These are phyloP conservation scores for Graptemys geographica DNA, from an alignment of 2,797 vertebrate genomes.

Conservation along the genomic window DNA sequence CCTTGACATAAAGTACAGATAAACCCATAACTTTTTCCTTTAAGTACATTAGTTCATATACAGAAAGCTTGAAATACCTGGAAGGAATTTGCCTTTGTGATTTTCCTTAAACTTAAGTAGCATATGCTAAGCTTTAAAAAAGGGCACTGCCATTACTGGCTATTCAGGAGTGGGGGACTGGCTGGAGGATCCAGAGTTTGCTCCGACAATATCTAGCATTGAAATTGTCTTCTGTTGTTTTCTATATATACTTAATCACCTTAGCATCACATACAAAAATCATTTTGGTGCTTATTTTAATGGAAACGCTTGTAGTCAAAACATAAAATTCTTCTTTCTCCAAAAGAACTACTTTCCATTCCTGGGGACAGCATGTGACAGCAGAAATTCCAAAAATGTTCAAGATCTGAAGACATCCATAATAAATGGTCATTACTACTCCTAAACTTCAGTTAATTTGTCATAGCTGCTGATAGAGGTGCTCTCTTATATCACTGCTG, in stretches of 20 bases:
- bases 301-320: accelerated
- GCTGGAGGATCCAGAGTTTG: neutral
- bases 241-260: accelerated
- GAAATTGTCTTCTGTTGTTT: neutral
- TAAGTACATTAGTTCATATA: neutral
- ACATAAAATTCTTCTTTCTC: neutral
- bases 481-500: neutral
- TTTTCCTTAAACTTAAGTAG: neutral
- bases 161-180: accelerated
- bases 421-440: neutral
- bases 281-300: neutral
- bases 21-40: neutral
- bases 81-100: constrained; percentile 37
- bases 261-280: neutral
- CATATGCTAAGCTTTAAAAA: neutral
- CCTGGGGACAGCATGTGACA: neutral
- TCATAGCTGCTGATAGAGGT: neutral
- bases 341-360: no score
- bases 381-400: neutral
- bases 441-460: neutral
- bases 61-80: neutral
- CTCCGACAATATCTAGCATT: neutral
- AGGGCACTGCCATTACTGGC: neutral
- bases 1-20: neutral
- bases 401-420: neutral